Percentiles rank a stretch among this genome's conserved stretches.
Conservation (phyloP, 2,888 invertebrate genomes). For the Rugalucina vietnamica region DNA sequence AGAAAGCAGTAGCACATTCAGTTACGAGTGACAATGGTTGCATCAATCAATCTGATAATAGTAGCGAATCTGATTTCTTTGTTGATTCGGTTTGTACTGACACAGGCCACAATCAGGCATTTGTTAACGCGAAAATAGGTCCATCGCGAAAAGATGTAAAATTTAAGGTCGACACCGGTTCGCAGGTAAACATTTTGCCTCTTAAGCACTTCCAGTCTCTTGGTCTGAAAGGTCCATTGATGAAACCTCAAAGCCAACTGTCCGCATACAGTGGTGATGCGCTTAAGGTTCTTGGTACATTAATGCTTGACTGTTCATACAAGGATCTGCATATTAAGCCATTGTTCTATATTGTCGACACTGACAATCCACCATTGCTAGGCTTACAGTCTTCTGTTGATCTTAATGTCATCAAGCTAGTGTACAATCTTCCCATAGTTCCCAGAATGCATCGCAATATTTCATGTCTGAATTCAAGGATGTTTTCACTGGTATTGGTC, state of each 20-base stretch:
- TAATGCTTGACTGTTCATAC: neutral
- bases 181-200: conserved; percentile 7
- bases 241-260: neutral
- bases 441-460: neutral
- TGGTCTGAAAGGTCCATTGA: neutral
- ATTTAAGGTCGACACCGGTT: conserved; percentile 23
- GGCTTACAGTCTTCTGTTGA: conserved; percentile 1
- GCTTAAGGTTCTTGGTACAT: neutral
- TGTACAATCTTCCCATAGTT: neutral
- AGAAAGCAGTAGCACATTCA: neutral
- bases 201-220: neutral
- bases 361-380: neutral
- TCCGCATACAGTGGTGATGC: conserved; percentile 10
- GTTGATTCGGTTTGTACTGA: neutral
- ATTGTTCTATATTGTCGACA: neutral
- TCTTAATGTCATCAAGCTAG: neutral
- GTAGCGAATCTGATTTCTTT: neutral
- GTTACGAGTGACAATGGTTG: neutral
- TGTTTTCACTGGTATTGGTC: conserved; percentile 9
- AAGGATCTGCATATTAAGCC: neutral
- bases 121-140: conserved; percentile 4
- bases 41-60: neutral
- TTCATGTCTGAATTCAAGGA: neutral
- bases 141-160: conserved; percentile 1
- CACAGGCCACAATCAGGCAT: neutral